Conservation (phyloP, 2,797 vertebrate genomes). For the Diplodus puntazzo region DNA sequence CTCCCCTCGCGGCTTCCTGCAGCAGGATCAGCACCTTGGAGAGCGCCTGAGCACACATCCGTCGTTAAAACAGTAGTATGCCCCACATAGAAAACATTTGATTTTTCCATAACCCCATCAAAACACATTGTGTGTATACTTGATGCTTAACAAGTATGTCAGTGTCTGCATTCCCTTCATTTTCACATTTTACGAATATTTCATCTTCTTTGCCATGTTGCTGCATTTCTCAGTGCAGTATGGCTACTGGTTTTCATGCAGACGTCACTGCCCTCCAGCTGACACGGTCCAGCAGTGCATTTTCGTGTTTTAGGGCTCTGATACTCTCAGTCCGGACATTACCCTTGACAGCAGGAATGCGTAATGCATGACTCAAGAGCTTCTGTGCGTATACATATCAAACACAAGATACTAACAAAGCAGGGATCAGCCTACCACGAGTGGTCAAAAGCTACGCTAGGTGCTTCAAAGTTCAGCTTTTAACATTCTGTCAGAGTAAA, state of each 20-base stretch:
- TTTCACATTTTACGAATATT: not conserved
- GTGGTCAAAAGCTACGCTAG: not conserved
- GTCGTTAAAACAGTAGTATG: no score
- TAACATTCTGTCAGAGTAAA: not conserved
- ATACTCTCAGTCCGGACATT: not conserved
- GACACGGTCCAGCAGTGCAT: no score
- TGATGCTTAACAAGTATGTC: not conserved
- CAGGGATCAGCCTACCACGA: not conserved
- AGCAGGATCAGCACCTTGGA: constrained; percentile 38
- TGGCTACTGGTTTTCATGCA: no score
- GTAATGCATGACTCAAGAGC: not conserved
- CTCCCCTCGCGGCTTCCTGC: not conserved
- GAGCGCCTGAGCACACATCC: not conserved
- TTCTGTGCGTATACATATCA: not conserved
- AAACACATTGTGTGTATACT: not conserved
- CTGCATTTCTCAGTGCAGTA: not conserved
- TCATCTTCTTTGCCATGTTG: not conserved
- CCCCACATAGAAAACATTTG: no score
- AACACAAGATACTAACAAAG: not conserved
- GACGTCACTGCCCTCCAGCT: no score
- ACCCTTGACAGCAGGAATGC: not conserved
- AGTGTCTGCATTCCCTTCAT: not conserved
- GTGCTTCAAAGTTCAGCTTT: not conserved
- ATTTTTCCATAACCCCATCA: not conserved
- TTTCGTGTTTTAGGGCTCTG: not conserved